A percentile compares a stretch with the other conserved stretches of the same genome.
These are phyloP conservation scores for Polia nebulosa DNA, from an alignment of 2,888 invertebrate species.

Conservation along the genomic window DNA sequence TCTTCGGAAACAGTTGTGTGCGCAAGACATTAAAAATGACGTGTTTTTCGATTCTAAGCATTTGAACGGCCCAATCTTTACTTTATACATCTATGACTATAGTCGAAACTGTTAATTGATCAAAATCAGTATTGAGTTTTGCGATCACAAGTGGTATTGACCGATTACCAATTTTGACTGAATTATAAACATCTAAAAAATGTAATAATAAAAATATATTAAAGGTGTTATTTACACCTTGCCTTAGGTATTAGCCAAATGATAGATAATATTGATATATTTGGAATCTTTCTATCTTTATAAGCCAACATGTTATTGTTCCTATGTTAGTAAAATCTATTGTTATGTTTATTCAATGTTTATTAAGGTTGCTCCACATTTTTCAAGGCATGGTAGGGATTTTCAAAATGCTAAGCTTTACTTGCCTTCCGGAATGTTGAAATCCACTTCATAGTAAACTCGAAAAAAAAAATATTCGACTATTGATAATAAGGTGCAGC, in stretches of 20 bases:
- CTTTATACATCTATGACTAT: no score
- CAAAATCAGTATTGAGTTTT: not conserved
- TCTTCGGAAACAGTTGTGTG: no score
- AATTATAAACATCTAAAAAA: conserved; percentile 23
- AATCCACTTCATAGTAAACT: no score
- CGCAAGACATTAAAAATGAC: no score
- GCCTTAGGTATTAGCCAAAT: conserved; percentile 55
- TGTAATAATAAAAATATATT: conserved; percentile 26
- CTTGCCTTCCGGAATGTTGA: conserved; percentile 11
- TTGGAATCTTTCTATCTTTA: conserved; percentile 45
- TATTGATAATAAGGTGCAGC: conserved; percentile 17
- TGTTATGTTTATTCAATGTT: conserved; percentile 62
- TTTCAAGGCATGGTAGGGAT: conserved; percentile 2
- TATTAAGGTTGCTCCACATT: conserved; percentile 44
- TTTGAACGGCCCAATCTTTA: no score
- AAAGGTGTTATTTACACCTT: conserved; percentile 42
- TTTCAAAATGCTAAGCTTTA: conserved; percentile 1
- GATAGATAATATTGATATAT: conserved; percentile 52
- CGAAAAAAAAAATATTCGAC: not conserved
- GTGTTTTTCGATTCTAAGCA: no score
- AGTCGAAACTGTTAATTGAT: conserved; percentile 1
- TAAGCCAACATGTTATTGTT: conserved; percentile 61
- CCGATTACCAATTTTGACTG: not conserved
- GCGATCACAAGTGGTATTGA: not conserved
- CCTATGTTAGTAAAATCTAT: conserved; percentile 60